Evolutionary conservation across 2,888 invertebrate genomes (phyloP), one percentile per base, ranked within the genome.

Genomic region (Helicoverpa assulta): DNA sequence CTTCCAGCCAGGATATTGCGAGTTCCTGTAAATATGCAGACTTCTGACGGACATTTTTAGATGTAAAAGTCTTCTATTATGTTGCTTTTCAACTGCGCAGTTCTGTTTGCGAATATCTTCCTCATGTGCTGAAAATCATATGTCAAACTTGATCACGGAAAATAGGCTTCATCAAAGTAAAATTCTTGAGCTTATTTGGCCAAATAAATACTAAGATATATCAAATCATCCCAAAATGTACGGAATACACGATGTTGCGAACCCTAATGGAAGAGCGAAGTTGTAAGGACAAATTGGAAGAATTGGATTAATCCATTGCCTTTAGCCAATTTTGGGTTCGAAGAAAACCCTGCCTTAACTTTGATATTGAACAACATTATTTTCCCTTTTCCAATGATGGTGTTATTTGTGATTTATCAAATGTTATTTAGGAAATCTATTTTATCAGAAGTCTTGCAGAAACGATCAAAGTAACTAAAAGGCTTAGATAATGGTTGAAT

Each of bases 301-400:
- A 78, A 76, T 76, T 76, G 76, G 59, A 80, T 80, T 75, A 78
- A 76, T 73, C 67, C 56, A 66, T 63, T 79, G 65, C 80, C 65
- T 63, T 75, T 50, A 62, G 62, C 43, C 59, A 70, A 76, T 62
- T 65, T 63, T 19, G 80, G 53, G 21, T 56, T 65, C 76, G 65
- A 51, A 65, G 64, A 79, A 75, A 67, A 60, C 47, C 50, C 16
- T 29, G 58, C 58, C 57, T 69, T 37, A 54, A 78, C 53, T 67
- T 78, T 21, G 43, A 53, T 51, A 69, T 51, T 51, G 55, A 65
- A 62, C 40, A 14, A 51, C 74, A 16, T 55, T 78, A 55, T 78
- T 73, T 47, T 47, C 47, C 12, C 19, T n/a, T 67, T 68, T 64
- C 57, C 21, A 68, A 67, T 18, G 74, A 47, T 19, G 10, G 12